phyloP scores from a whole-genome alignment of 2,888 invertebrate species.

The Pristionchus entomophagus region DNA sequence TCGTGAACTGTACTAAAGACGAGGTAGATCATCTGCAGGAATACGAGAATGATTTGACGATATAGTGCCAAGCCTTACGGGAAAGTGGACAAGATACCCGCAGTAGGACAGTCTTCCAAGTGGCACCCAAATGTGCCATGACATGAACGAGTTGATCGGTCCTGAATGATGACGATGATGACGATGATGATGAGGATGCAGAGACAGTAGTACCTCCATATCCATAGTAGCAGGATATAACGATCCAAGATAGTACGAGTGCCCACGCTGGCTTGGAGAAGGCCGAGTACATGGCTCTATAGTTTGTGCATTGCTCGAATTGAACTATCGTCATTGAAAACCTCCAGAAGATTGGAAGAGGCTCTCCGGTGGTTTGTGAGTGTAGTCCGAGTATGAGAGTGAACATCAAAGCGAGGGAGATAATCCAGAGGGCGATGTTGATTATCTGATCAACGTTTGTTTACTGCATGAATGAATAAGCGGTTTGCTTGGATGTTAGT shows the following conservation, averaged over 20 bases:
- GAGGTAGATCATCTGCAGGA: neutral
- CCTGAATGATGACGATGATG: slow-evolving; percentile 48
- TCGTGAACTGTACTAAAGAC: neutral
- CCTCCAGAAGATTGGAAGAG: slow-evolving; percentile 37
- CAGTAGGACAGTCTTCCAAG: slow-evolving; percentile 56
- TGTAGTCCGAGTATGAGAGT: slow-evolving; percentile 40
- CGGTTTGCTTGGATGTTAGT: no score
- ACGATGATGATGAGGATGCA: neutral
- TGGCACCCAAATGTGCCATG: slow-evolving; percentile 57
- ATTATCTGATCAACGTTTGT: neutral
- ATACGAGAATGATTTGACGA: no score
- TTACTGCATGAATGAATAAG: no score
- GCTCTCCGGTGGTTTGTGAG: neutral
- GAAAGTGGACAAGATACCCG: slow-evolving; percentile 43
- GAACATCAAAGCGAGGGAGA: slow-evolving; percentile 40
- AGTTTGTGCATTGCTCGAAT: no score
- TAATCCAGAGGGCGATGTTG: slow-evolving; percentile 48
- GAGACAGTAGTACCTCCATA: slow-evolving; percentile 49
- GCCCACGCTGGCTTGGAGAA: slow-evolving; percentile 54
- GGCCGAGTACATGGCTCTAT: slow-evolving; percentile 53
- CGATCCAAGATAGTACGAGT: slow-evolving; percentile 53
- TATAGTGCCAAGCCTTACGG: neutral
- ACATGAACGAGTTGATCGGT: slow-evolving; percentile 55
- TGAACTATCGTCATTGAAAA: neutral
- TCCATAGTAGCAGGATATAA: slow-evolving; percentile 59